These are phyloP conservation scores for Protobothrops flavoviridis DNA, from an alignment of 2,113 vertebrate genomes.

Conservation along the genomic window DNA sequence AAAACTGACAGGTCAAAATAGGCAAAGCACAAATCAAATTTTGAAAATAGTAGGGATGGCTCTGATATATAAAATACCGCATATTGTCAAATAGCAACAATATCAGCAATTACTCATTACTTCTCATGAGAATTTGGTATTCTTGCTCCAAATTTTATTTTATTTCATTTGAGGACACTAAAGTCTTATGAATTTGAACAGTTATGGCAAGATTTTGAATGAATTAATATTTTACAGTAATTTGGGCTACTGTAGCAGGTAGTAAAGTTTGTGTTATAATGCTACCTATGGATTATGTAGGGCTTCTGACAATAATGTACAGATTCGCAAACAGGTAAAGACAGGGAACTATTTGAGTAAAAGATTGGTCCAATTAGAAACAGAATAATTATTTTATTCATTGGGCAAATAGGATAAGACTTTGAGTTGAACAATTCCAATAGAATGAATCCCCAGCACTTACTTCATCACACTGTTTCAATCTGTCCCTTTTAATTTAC, in stretches of 20 bases:
- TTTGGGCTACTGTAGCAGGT: not conserved
- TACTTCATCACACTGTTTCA: not conserved
- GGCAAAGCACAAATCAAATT: not conserved
- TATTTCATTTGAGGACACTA: not conserved
- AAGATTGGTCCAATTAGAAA: not conserved
- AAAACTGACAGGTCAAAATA: not conserved
- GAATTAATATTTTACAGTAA: not conserved
- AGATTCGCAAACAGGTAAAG: not conserved
- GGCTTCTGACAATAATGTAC: not conserved
- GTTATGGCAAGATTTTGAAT: not conserved
- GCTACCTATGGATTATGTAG: not conserved
- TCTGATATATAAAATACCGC: not conserved
- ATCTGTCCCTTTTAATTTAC: not conserved
- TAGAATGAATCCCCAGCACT: not conserved
- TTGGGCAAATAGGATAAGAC: not conserved
- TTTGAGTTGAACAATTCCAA: not conserved
- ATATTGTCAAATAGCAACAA: not conserved
- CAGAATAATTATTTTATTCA: not conserved
- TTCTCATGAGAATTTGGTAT: not conserved
- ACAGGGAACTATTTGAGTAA: not conserved
- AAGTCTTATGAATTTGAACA: not conserved
- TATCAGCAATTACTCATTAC: not conserved
- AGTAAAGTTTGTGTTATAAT: not conserved
- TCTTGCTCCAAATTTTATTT: not conserved
- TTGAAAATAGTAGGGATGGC: not conserved